Evolutionary conservation across 2,113 vertebrate species (phyloP), one percentile per base, ranked within the genome.

Genomic region (Paedocypris sp.): DNA sequence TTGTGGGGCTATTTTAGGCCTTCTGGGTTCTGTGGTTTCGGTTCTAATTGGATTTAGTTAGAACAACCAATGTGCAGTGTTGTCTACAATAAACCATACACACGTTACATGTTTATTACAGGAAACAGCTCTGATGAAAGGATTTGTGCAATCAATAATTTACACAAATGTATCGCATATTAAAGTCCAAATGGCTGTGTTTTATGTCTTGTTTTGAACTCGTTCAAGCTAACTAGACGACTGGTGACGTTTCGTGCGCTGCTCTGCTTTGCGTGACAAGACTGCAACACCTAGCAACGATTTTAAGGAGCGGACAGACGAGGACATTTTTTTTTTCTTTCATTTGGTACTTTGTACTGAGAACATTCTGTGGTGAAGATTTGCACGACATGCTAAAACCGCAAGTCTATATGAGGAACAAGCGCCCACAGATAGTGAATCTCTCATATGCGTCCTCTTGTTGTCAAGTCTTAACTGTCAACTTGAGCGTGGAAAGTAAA

Each of bases 311-410:
- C 7, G 7, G 2, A 13, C 8, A 39, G 9, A 18, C 36, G 10
- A 15, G 32, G 15, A 29, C 16, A 16, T 51, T 35, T 16, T 45
- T 12, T 57, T 60, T 16, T 45, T 12, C 50, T 60, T 22, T 25
- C 42, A 49, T 15, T 45, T 15, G 22, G 18, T n/a, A 32, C 48
- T 18, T 51, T 19, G 16, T n/a, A 13, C n/a, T 28, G 39, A 46
- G 68, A 58, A 53, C 56, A 62, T 62, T 20, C 22, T 70, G 64
- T 6, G 71, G 64, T 66, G 35, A 54, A 20, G 38, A 35, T 49
- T 66, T 70, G 61, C 60, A 60, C 49, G 62, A 47, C 35, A 56
- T 54, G 26, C 26, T 47, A 38, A 38, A 9, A 67, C 63, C 41
- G 52, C 43, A 52, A 32, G 12, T 10, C 9, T 23, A 47, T 32